These are phyloP conservation scores for Anniella stebbinsi DNA, from an alignment of 2,797 vertebrate species.

Conservation along the genomic window DNA sequence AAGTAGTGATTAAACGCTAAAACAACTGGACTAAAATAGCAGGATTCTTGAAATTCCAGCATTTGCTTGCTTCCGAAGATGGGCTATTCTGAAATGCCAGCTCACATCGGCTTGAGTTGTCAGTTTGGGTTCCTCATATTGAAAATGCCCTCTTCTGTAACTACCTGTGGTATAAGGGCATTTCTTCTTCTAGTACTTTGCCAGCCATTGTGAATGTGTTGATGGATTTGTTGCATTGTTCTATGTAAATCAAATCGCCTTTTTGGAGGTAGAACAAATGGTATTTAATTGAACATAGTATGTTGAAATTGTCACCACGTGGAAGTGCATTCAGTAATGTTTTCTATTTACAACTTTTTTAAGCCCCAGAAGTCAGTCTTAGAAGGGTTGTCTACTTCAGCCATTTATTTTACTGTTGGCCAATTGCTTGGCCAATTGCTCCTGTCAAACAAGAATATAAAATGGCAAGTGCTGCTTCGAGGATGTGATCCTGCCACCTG, in stretches of 20 bases:
- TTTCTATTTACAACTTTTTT: neutral
- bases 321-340: slow-evolving; percentile 33
- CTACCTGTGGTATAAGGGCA: slow-evolving; percentile 33
- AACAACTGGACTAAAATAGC: slow-evolving; percentile 17
- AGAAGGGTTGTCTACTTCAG: neutral
- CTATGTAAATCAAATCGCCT: slow-evolving; percentile 26
- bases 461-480: slow-evolving; percentile 31
- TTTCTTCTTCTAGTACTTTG: neutral
- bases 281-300: slow-evolving; percentile 21
- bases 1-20: slow-evolving; percentile 97
- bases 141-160: neutral
- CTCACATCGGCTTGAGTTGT: slow-evolving; percentile 23
- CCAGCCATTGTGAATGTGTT: slow-evolving; percentile 8
- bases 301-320: slow-evolving; percentile 1
- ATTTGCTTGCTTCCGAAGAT: slow-evolving; percentile 37
- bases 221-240: slow-evolving; percentile 33
- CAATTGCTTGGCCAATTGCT: slow-evolving; percentile 46
- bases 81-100: slow-evolving; percentile 28
- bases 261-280: slow-evolving; percentile 21
- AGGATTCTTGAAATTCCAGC: slow-evolving; percentile 16
- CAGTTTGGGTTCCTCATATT: slow-evolving; percentile 34
- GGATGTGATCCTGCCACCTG: slow-evolving; percentile 26
- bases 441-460: slow-evolving; percentile 35
- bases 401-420: slow-evolving; percentile 9
- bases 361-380: slow-evolving; percentile 5